Base-by-base conservation (phyloP, 2,113 vertebrate genomes). In the Ranitomeya variabilis region DNA sequence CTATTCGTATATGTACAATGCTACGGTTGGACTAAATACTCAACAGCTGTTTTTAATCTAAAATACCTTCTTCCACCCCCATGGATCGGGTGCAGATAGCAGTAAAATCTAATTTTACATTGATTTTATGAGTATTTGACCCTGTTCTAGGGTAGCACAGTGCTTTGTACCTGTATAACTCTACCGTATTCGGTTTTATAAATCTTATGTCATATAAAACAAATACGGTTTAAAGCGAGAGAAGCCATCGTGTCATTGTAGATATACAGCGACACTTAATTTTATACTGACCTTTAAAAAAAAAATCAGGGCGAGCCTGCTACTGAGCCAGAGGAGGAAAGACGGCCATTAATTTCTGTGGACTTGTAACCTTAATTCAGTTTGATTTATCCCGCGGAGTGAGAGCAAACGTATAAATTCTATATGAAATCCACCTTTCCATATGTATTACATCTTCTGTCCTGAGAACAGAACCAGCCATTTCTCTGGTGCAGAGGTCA, bases 321-420 rank as follows among this genome's bases (percentile, higher is more conserved):
- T 89, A 26, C 83, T 23, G 73, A 77, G 66, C 80, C 71, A 45
- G 77, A 66, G 71, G 80, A 76, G 14, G 60, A 31, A 79, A 71
- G 54, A 69, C 60, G 57, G 62, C 87, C 80, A 77, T 88, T 83
- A 77, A 87, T 88, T 88, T 83, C 57, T 14, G 37, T 54, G 16
- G 87, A 83, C 87, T 83, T 55, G 80, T 83, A 88, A 83, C 87
- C 87, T 88, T 88, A 88, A 88, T 88, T 88, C 87, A 88, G 45
- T 57, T 64, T 88, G 87, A 88, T 88, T 88, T 88, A 88, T 88
- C 55, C 45, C 19, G n/a, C n/a, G 12, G 69, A 83, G 80, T 66
- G 87, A 83, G 55, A 82, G 87, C 87, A 3, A 71, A 74, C 59
- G n/a, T 88, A 88, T 83, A 88, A 88, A 83, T 78, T 89, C 57